Evolutionary conservation across 2,113 vertebrate genomes (phyloP).

Genomic region (Lophura nycthemera): DNA sequence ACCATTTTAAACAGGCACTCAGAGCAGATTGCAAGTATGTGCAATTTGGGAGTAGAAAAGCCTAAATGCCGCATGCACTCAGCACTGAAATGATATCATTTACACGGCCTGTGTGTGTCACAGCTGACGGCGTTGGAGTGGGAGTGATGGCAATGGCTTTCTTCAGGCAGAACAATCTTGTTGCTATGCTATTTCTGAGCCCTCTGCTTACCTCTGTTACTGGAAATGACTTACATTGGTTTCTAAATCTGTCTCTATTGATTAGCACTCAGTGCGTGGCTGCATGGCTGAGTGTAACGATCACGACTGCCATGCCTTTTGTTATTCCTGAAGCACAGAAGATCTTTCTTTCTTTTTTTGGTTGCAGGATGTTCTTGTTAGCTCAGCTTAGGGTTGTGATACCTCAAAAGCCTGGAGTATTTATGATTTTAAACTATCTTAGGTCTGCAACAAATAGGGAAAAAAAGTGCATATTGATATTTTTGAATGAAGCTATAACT

Average conservation of each 20-base stretch:
- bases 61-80: not conserved
- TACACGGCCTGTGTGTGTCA: not conserved
- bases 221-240: slow-evolving; percentile 2
- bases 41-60: not conserved
- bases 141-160: slow-evolving; percentile 14
- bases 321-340: not conserved
- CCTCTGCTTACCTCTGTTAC: slow-evolving; percentile 31
- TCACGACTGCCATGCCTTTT: not conserved
- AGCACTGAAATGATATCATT: not conserved
- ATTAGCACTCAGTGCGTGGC: slow-evolving; percentile 45
- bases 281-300: slow-evolving; percentile 22
- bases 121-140: not conserved
- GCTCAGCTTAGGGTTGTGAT: not conserved
- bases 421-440: not conserved
- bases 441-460: not conserved
- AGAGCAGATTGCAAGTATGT: not conserved
- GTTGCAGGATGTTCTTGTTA: not conserved
- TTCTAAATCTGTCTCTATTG: slow-evolving; percentile 61
- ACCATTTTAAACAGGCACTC: not conserved
- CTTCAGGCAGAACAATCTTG: slow-evolving; percentile 19
- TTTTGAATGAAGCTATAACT: not conserved
- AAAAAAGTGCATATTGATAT: not conserved
- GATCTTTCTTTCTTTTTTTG: not conserved
- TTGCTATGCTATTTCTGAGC: slow-evolving; percentile 12
- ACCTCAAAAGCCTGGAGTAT: not conserved